Base-by-base conservation (phyloP, 2,888 invertebrate genomes). In the Alloplasta piceator region DNA sequence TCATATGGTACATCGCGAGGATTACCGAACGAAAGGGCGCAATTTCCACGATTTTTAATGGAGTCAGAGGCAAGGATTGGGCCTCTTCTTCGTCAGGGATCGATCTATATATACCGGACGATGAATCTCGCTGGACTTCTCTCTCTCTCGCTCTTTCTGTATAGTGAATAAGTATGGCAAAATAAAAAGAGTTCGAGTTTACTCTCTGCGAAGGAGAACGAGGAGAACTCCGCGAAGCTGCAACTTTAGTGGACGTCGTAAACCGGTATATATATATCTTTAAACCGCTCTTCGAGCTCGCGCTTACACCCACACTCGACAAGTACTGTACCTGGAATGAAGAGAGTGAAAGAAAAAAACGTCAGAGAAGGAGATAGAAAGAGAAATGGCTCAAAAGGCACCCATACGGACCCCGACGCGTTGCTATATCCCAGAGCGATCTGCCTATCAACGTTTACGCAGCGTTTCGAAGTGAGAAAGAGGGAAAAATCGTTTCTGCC, bases 181-280 rank as follows among this genome's bases (percentile, higher is more conserved):
- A 87, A 86, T 86, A 86, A 67, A 85, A 87, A 86, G 86, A 86
- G 82, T 82, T 82, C 83, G 83, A 90, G 90, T 89, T 90, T 89
- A 90, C 88, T 88, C 89, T 61, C 61, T 46, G 9, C 14, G 26
- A 52, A 52, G 52, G 14, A 3, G 16, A 52, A 41, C 41, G 70
- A 78, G 79, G 38, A 77, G 38, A 63, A 43, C 70, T 77, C 43
- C 63, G 67, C 78, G 71, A 48, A 46, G 88, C 87, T 85, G 88
- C 88, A 86, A 89, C 85, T 91, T 90, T 91, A 91, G 91, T 91
- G 90, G 89, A 89, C 72, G 87, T 91, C 91, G 90, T 92, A 91
- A 91, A 91, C 90, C 89, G 89, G 89, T 91, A 90, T 91, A 78
- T 26, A 26, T 82, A 83, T 78, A 63, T 63, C 43, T 90, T 90